Percentiles rank a stretch among this genome's conserved stretches.
These are phyloP conservation scores for Cacoxenus indagator DNA, from an alignment of 2,888 invertebrate genomes.

Conservation along the genomic window DNA sequence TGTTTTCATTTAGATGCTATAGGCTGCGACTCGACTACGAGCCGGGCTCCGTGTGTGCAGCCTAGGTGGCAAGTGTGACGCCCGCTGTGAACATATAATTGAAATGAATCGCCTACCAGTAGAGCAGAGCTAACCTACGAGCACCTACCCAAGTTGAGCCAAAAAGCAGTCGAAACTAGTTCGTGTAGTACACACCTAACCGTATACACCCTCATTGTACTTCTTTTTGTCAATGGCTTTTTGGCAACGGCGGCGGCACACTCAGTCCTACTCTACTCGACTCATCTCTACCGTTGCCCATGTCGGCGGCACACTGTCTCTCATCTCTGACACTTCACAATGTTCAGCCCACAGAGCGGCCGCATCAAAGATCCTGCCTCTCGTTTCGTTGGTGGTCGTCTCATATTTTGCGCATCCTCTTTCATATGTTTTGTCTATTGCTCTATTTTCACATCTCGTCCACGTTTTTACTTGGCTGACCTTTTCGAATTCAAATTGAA, in stretches of 20 bases:
- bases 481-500: constrained; percentile 26
- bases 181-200: not conserved
- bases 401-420: constrained; percentile 51
- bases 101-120: constrained; percentile 48
- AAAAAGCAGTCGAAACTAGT: constrained; percentile 1
- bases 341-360: constrained; percentile 42
- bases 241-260: constrained; percentile 47
- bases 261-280: not conserved
- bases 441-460: constrained; percentile 47
- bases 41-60: not conserved
- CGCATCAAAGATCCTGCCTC: constrained; percentile 42
- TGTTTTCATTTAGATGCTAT: constrained; percentile 56
- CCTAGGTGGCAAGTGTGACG: constrained; percentile 67
- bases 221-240: constrained; percentile 51
- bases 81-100: constrained; percentile 68
- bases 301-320: constrained; percentile 43
- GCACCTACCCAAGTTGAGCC: not conserved
- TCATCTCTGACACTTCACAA: constrained; percentile 44
- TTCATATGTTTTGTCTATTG: constrained; percentile 51
- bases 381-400: constrained; percentile 49
- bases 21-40: not conserved
- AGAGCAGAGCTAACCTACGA: not conserved
- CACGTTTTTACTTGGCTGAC: constrained; percentile 26
- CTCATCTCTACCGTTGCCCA: not conserved
- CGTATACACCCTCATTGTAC: constrained; percentile 10